Base-by-base conservation (phyloP, 2,113 vertebrate species). In the Fregata magnificens region DNA sequence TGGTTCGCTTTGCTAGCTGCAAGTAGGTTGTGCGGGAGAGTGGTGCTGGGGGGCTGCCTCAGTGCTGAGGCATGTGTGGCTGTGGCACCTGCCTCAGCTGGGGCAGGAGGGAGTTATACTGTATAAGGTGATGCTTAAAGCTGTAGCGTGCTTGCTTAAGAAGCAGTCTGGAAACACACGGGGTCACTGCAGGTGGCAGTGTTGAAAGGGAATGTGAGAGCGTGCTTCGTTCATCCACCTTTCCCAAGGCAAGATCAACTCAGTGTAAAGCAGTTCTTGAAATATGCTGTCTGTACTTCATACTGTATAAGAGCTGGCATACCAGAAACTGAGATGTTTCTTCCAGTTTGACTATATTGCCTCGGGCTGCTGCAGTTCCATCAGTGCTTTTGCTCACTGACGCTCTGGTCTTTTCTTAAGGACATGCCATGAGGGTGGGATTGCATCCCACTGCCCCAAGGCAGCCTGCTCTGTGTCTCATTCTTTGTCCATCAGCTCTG, bases 1-100 rank as follows among this genome's bases (percentile, higher is more conserved):
- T 99, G 25, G 99, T 99, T 93, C 99, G 99, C 80, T 99, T 99
- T 91, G 99, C 99, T 61, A 99, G 99, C 98, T 99, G 99, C 99
- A 99, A 99, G 99, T 99, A 97, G 85, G 99, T 98, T 53, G 32
- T 56, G 29, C 2, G 26, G 66, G 61, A 55, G 29, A 47, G 71
- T 3, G 0, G 13, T 61, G 31, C 36, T 72, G 29, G 44, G 31
- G 58, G 25, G 28, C 47, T 85, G 28, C 36, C 47, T 69, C 19
- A 16, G 80, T 4, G 5, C 77, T 66, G 65, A 73, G 80, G 40
- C 38, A 10, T 5, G 24, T 21, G 45, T 63, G 21, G 58, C 80
- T 84, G 38, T 29, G 50, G 34, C 61, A n/a, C 21, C 53, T 3
- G 3, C 40, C 21, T 92, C 4, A 6, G 31, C 52, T 42, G 24